phyloP scores from a whole-genome alignment of 2,113 vertebrate species.

The Anthoscopus minutus region DNA sequence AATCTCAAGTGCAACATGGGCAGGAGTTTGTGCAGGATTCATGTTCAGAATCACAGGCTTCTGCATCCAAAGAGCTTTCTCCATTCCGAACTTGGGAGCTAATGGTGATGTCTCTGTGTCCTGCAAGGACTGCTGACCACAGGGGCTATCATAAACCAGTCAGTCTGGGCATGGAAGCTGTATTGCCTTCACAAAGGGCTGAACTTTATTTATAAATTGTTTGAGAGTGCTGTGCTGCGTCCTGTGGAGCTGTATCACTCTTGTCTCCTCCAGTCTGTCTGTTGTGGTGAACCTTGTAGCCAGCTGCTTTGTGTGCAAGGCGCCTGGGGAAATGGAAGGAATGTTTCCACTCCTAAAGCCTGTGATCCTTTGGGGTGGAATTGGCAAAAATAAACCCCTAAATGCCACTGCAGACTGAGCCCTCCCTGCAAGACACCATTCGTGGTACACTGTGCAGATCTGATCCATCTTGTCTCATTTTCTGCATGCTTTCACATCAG shows the following conservation, averaged over 20 bases:
- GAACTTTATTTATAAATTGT: not conserved
- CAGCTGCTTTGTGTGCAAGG: slow-evolving; percentile 30
- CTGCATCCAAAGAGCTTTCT: not conserved
- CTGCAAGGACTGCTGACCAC: not conserved
- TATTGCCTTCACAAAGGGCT: not conserved
- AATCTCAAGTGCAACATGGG: not conserved
- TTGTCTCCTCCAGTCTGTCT: not conserved
- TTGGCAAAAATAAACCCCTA: slow-evolving; percentile 26
- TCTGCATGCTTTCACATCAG: not conserved
- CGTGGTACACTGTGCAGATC: not conserved
- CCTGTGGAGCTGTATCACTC: not conserved
- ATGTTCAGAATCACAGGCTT: not conserved
- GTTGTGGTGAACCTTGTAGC: not conserved
- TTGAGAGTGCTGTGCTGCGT: not conserved
- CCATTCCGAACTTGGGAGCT: not conserved
- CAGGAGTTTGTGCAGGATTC: not conserved
- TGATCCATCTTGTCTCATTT: not conserved
- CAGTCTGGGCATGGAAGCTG: not conserved
- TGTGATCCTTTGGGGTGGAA: slow-evolving; percentile 41
- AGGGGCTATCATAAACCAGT: not conserved
- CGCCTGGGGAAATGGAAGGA: slow-evolving; percentile 39
- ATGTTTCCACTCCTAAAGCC: slow-evolving; percentile 40
- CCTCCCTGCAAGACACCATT: not conserved
- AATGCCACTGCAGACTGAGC: not conserved
- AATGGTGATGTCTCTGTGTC: not conserved